Evolutionary conservation across 2,888 invertebrate species (phyloP).

Genomic region (Drosophila ochracea): DNA sequence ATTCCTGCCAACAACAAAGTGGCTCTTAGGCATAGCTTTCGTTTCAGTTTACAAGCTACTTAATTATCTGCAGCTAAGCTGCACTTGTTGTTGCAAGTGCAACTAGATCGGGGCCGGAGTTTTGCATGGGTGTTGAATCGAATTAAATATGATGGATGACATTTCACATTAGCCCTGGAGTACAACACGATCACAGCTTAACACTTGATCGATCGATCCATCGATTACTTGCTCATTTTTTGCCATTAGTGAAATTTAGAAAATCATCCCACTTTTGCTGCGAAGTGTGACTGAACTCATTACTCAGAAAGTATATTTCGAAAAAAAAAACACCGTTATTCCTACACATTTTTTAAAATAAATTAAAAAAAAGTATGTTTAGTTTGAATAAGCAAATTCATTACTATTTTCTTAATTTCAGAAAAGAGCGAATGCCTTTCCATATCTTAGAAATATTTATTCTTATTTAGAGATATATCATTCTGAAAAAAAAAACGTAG

Average conservation of each 20-base stretch:
- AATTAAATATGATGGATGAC: conserved; percentile 11
- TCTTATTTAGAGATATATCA: too few species aligned
- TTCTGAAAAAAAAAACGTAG: not conserved
- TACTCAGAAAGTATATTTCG: not conserved
- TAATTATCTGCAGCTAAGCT: not conserved
- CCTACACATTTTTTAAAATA: too few species aligned
- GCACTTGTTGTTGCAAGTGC: not conserved
- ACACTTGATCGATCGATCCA: not conserved
- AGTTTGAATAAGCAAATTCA: not conserved
- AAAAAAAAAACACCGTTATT: not conserved
- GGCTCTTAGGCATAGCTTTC: not conserved
- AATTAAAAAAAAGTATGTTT: not conserved
- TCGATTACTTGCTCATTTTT: not conserved
- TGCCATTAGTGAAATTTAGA: not conserved
- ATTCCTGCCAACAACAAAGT: not conserved
- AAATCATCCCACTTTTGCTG: not conserved
- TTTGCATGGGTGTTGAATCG: not conserved
- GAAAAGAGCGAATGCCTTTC: not conserved
- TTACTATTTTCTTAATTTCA: not conserved
- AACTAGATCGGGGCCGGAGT: not conserved
- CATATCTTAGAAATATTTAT: not conserved
- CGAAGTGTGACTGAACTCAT: not conserved
- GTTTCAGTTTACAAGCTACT: not conserved
- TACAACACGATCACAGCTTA: not conserved
- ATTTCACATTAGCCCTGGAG: conserved; percentile 1